Evolutionary conservation across 2,888 invertebrate genomes (phyloP), one percentile per base, ranked within the genome.

Genomic region (Trissoscelio sp.): DNA sequence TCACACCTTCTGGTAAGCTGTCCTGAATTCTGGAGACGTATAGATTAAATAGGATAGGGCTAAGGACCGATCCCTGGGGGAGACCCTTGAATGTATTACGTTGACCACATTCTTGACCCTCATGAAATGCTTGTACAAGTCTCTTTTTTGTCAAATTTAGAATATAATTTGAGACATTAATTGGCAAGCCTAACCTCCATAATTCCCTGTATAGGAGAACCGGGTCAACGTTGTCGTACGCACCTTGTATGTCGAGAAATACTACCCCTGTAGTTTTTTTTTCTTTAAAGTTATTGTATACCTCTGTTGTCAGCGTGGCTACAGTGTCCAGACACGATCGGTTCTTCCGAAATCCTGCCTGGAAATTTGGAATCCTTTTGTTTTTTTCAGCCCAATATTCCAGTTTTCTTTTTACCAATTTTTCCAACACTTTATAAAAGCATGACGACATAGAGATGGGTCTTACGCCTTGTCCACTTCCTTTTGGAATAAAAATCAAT

Each of bases 381-480:
- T 51, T 51, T 6, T 12, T 51, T 12, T 51, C 51, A 1, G 3
- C 4, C 22, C 22, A 51, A 5, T 3, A 51, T 46, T 46, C 46
- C 5, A 46, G 2, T 6, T 11, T 18, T 6, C 46, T 18, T 2
- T 18, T 9, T 20, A 46, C 2, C 4, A 46, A 18, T 20, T 46
- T 46, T 46, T 46, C 46, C 28, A 28, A 5, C 3, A 28, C 6
- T 28, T 28, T 28, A 86, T n/a, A n/a, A n/a, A n/a, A n/a, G n/a
- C n/a, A n/a, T n/a, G n/a, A n/a, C n/a, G n/a, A n/a, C n/a, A n/a
- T n/a, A n/a, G n/a, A n/a, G n/a, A n/a, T n/a, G n/a, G n/a, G n/a
- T n/a, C n/a, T n/a, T n/a, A n/a, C n/a, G n/a, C n/a, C n/a, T n/a
- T n/a, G n/a, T n/a, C n/a, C n/a, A n/a, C n/a, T n/a, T n/a, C n/a